Evolutionary conservation across 2,113 vertebrate genomes (phyloP).

Genomic region (Thamnaconus septentrionalis): DNA sequence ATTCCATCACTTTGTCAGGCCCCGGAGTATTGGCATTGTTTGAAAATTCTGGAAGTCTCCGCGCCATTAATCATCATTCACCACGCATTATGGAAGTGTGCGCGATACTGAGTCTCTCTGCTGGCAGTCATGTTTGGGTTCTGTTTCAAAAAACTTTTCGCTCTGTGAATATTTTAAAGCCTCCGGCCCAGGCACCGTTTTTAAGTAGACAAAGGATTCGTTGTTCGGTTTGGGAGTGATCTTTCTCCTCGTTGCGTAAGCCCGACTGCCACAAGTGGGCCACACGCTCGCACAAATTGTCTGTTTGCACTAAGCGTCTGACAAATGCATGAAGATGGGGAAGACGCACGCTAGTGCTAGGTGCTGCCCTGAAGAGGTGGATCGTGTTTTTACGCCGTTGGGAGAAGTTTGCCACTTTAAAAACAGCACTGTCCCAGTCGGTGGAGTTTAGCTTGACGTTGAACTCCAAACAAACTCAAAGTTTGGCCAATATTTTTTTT

Average conservation of each 20-base stretch:
- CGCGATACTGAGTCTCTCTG: background rate
- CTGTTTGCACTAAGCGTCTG: constrained; percentile 17
- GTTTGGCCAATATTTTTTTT: constrained; percentile 16
- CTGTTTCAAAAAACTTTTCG: constrained; percentile 31
- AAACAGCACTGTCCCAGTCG: constrained; percentile 16
- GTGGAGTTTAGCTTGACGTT: constrained; percentile 11
- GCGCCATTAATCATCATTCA: no score
- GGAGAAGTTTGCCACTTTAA: constrained; percentile 24
- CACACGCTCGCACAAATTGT: constrained; percentile 23
- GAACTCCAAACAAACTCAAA: constrained; percentile 1
- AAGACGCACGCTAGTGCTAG: background rate
- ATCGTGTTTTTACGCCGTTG: constrained; percentile 26
- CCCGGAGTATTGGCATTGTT: no score
- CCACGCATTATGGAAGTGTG: no score
- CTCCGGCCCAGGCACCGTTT: constrained; percentile 4
- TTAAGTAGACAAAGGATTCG: constrained; percentile 42
- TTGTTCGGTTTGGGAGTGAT: constrained; percentile 31
- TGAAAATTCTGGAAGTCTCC: no score
- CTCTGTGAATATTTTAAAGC: constrained; percentile 48
- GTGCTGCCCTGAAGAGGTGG: constrained; percentile 8
- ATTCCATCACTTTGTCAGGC: no score
- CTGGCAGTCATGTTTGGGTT: constrained; percentile 19
- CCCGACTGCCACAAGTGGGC: constrained; percentile 28
- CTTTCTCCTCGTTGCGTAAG: constrained; percentile 55
- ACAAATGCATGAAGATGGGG: background rate